Percentiles rank a stretch among this genome's conserved stretches.
These are phyloP conservation scores for Triplophysa yarkandensis DNA, from an alignment of 2,797 vertebrate genomes.

Conservation along the genomic window DNA sequence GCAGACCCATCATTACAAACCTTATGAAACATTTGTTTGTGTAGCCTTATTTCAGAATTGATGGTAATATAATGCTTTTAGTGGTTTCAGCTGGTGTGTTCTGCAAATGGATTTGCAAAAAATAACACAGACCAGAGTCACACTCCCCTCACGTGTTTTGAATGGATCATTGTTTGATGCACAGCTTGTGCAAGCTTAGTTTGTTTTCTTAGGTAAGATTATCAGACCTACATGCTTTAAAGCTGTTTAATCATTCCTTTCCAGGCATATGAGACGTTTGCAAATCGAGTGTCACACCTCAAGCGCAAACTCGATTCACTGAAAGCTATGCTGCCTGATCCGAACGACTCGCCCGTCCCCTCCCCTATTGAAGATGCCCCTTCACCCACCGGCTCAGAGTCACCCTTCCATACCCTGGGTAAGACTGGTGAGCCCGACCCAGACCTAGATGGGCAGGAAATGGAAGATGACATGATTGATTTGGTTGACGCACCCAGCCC, in stretches of 20 bases:
- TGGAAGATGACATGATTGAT: conserved; percentile 72
- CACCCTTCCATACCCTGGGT: conserved; percentile 84
- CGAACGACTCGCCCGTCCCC: conserved; percentile 94
- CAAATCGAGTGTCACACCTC: conserved; percentile 91
- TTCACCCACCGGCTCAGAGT: conserved; percentile 93
- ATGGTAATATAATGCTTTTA: conserved; percentile 30
- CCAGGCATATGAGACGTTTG: conserved; percentile 96
- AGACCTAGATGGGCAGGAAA: conserved; percentile 71
- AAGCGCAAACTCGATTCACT: conserved; percentile 95
- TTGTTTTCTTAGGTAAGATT: background rate
- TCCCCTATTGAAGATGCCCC: conserved; percentile 93
- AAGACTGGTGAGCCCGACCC: conserved; percentile 55
- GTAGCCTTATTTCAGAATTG: conserved; percentile 3
- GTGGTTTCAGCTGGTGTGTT: conserved; percentile 12
- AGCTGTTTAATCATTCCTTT: background rate
- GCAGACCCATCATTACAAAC: background rate
- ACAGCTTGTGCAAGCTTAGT: background rate
- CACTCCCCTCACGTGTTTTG: background rate
- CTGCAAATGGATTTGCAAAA: conserved; percentile 20
- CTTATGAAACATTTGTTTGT: conserved; percentile 21
- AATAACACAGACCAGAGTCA: background rate
- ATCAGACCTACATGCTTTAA: too few species aligned
- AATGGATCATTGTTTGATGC: background rate
- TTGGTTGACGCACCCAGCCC: conserved; percentile 68
- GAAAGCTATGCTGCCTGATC: conserved; percentile 87